Evolutionary conservation across 2,113 vertebrate genomes (phyloP).

Genomic region (Gambusia affinis): DNA sequence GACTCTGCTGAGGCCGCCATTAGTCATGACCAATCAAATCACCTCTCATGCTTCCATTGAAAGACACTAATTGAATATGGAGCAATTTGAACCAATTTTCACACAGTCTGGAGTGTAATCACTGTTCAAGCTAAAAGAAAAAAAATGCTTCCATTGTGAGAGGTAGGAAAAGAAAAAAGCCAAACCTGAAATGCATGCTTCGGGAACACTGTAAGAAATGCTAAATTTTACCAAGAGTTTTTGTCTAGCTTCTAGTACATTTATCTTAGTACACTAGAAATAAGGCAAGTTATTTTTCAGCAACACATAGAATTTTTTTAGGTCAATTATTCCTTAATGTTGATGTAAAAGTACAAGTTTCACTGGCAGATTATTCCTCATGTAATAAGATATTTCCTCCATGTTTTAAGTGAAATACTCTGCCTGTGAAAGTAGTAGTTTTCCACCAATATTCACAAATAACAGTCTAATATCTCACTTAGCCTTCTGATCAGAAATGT

Average conservation of each 20-base stretch:
- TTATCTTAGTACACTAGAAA: too few relatives aligned
- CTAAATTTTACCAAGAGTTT: too few relatives aligned
- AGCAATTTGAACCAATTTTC: not conserved
- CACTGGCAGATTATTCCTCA: too few relatives aligned
- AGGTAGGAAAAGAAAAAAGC: conserved; percentile 1
- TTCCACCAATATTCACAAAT: not conserved
- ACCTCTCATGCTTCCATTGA: not conserved
- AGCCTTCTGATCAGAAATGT: not conserved
- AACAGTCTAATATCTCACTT: not conserved
- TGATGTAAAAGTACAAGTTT: too few relatives aligned
- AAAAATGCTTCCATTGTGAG: not conserved
- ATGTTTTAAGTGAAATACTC: too few relatives aligned
- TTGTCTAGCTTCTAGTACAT: too few relatives aligned
- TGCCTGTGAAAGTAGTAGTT: too few relatives aligned
- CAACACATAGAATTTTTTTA: too few relatives aligned
- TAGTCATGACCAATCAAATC: conserved; percentile 33
- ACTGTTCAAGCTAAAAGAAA: not conserved
- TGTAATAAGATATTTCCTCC: too few relatives aligned
- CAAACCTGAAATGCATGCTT: not conserved
- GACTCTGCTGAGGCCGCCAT: not conserved
- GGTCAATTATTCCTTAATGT: too few relatives aligned
- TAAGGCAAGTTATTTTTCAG: too few relatives aligned
- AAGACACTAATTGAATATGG: conserved; percentile 5
- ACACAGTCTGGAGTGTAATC: not conserved
- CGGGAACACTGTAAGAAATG: too few relatives aligned